Evolutionary conservation across 2,888 invertebrate species (phyloP), one percentile per base, ranked within the genome.

Genomic region (Lottia scabra): DNA sequence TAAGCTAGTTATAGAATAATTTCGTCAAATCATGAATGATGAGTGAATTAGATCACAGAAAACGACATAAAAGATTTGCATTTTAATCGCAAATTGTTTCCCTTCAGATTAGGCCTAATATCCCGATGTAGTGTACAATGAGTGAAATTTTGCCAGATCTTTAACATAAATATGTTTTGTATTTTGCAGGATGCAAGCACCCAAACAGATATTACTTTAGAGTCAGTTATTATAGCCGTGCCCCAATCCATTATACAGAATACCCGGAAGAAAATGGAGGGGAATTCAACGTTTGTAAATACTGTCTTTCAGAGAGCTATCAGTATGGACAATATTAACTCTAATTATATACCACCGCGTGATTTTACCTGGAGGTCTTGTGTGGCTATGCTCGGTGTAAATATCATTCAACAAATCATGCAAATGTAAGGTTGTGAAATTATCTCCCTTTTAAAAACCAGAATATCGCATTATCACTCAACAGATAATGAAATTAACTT

Each of bases 151-250:
- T 30, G 30, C 30, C 2, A 30, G 30, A 30, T 4, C 2, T 30
- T 30, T 44, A 44, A n/a, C 44, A 10, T 8, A 15, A 19, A 19
- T 10, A 19, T 38, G 19, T 12, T 13, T 66, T 69, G 8, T 70
- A 26, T 46, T 46, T 72, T 71, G 0, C 76, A 82, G 82, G 78
- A 78, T 38, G 70, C 65, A n/a, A 63, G 75, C 38, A 78, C 79
- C 15, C 83, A 83, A 71, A 83, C 82, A 3, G 78, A 80, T 64
- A 78, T 82, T 26, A 80, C 78, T 46, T 66, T 76, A 27, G 76
- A 79, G 19, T 80, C 78, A 12, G 66, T 79, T 23, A 65, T 81
- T 63, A 74, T 83, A 30, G 70, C 83, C 23, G 65, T 81, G 10
- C 82, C 83, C 0, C 75, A 71, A 64, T 65, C 74, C 13, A 68